Evolutionary conservation across 1,140 invertebrate genomes (phyloP), one percentile per base, ranked within the genome.

Genomic region (Onthophagus taurus): DNA sequence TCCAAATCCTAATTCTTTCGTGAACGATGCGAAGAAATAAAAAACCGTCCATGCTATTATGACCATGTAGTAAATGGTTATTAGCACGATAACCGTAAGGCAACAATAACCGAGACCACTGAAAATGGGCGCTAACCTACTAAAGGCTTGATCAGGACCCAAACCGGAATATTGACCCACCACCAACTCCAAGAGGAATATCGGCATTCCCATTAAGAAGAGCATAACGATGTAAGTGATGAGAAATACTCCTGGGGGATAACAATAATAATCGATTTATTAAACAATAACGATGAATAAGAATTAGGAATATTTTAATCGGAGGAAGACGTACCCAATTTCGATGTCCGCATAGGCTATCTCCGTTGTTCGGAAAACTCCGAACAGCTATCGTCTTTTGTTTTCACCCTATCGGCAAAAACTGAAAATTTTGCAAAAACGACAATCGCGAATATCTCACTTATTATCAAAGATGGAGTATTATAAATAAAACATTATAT

Each of bases 11-110:
- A 89, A 66, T 2, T 73, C 68, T 0, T 70, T 68, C 9, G 65
- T 71, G 51, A 89, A 78, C 1, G 84, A 85, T 7, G 76, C 71
- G 42, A 83, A 76, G 0, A 83, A 75, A 55, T 88, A 89, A 57
- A 81, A 84, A 18, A 86, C 54, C 0, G 78, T 79, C 85, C 85
- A 89, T 0, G 82, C 73, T 0, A 89, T 76, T 31, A 90, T 83
- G 4, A 89, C 74, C 71, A 86, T 87, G 60, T 88, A 90, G 58
- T 89, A 90, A 5, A 86, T 76, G 33, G 83, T 84, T 18, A 90
- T 74, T 52, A 86, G 72, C 17, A 74, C 74, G 0, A 89, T 87
- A 41, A 90, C 83, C 8, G 89, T 73, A 11, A 83, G 61, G 4
- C 76, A 78, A 37, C 76, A 80, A 39, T 81, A 76, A 6, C 81